These are phyloP conservation scores for Irena cyanogastra DNA, from an alignment of 2,113 vertebrate species.

Conservation along the genomic window DNA sequence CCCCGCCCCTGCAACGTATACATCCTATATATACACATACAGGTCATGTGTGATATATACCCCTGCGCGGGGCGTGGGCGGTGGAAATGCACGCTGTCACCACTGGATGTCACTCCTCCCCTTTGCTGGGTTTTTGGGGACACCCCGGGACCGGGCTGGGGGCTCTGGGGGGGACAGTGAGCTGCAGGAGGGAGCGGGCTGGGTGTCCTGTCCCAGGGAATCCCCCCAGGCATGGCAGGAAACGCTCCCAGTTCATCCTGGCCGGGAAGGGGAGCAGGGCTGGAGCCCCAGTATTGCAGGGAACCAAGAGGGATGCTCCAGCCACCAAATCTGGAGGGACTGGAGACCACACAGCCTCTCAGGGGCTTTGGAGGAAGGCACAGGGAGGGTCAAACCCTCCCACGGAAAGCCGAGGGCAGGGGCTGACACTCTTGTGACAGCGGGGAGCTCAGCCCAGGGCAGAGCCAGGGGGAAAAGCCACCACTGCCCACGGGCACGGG, in stretches of 20 bases:
- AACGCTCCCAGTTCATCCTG: background rate
- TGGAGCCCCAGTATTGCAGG: background rate
- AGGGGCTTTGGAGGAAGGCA: background rate
- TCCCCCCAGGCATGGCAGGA: background rate
- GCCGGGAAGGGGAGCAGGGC: background rate
- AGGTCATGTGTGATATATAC: conserved; percentile 59
- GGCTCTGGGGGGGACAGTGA: background rate
- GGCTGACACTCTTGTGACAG: background rate
- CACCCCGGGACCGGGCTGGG: background rate
- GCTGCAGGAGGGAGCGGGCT: background rate
- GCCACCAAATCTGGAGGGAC: background rate
- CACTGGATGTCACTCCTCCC: conserved; percentile 64
- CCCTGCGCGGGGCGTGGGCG: background rate
- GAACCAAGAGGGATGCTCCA: background rate
- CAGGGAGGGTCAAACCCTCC: background rate
- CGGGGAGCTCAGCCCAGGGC: background rate
- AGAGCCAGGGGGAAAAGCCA: background rate
- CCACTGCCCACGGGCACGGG: background rate
- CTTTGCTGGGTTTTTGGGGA: background rate
- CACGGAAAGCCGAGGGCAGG: background rate
- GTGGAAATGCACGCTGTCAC: conserved; percentile 61
- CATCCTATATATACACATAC: conserved; percentile 68
- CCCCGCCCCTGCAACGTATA: conserved; percentile 61
- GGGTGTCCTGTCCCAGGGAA: background rate
- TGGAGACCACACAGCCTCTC: background rate